Conservation (phyloP, 2,888 invertebrate genomes). For the Agonopterix arenella region DNA sequence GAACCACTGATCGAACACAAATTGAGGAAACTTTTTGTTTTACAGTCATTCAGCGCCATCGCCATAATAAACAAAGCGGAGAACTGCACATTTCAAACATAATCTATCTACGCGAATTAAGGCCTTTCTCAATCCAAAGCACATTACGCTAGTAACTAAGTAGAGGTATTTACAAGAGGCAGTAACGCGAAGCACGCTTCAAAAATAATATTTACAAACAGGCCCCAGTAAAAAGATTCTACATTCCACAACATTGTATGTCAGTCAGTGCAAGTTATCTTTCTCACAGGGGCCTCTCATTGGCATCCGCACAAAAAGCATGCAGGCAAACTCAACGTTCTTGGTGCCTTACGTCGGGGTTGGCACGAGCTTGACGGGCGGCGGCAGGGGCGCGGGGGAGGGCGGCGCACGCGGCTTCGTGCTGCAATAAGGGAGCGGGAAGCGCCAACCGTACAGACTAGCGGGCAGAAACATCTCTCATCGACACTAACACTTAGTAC, state of each 20-base stretch:
- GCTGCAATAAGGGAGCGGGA: slow-evolving; percentile 97
- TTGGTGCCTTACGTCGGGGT: slow-evolving; percentile 80
- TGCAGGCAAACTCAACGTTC: slow-evolving; percentile 55
- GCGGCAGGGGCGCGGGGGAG: slow-evolving; percentile 87
- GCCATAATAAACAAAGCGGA: neutral
- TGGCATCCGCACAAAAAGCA: slow-evolving; percentile 66
- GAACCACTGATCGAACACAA: neutral
- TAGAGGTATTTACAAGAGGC: slow-evolving; percentile 41
- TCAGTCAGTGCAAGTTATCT: too few species aligned
- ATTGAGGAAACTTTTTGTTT: too few species aligned
- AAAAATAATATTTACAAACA: slow-evolving; percentile 45
- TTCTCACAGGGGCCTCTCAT: slow-evolving; percentile 37
- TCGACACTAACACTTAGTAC: slow-evolving; percentile 64
- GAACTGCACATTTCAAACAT: slow-evolving; percentile 1
- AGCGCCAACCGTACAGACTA: slow-evolving; percentile 98
- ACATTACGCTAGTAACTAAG: slow-evolving; percentile 15
- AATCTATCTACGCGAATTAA: slow-evolving; percentile 20
- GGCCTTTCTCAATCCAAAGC: slow-evolving; percentile 15
- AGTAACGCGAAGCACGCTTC: slow-evolving; percentile 35
- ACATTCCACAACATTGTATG: slow-evolving; percentile 13
- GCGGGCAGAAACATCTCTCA: slow-evolving; percentile 77
- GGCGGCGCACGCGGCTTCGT: slow-evolving; percentile 89
- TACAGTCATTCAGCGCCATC: too few species aligned
- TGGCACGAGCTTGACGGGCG: slow-evolving; percentile 85
- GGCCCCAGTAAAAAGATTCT: slow-evolving; percentile 34